Percentiles rank a stretch among this genome's conserved stretches.
Conservation (phyloP, 2,888 invertebrate genomes). For the Electrophaes corylata region DNA sequence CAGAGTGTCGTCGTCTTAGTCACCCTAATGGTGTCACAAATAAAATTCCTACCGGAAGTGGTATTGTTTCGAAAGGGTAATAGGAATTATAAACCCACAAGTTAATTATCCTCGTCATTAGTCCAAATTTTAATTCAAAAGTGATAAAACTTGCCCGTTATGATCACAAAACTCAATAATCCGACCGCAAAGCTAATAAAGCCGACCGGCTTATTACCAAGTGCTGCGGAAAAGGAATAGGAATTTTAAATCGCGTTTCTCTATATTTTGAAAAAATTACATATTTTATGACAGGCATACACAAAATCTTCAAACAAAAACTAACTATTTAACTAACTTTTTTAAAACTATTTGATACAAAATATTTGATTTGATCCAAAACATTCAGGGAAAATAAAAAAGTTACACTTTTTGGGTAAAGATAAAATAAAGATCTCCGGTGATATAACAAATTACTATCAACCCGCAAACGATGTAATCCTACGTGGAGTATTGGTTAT, state of each 20-base stretch:
- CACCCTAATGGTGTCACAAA: background rate
- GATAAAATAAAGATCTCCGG: background rate
- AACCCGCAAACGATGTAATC: constrained; percentile 12
- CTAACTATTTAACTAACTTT: too few relatives aligned
- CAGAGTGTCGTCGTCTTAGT: background rate
- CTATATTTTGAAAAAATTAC: too few relatives aligned
- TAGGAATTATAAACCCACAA: constrained; percentile 9
- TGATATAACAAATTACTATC: background rate
- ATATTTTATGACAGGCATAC: background rate
- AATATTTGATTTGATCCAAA: background rate
- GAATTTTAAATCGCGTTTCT: background rate
- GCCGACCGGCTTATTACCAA: constrained; percentile 18
- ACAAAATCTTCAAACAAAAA: too few relatives aligned
- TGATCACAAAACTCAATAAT: constrained; percentile 4
- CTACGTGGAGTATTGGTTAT: constrained; percentile 24
- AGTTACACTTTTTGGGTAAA: background rate
- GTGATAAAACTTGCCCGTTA: constrained; percentile 10
- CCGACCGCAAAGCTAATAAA: constrained; percentile 26
- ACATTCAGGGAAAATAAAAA: background rate
- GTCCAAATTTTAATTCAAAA: constrained; percentile 14
- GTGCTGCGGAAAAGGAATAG: constrained; percentile 1
- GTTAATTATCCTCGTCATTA: constrained; percentile 1
- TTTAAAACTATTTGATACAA: too few relatives aligned
- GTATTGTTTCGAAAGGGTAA: too few relatives aligned
- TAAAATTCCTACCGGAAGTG: background rate